Conservation (phyloP, 2,797 vertebrate genomes). For the Manis javanica region DNA sequence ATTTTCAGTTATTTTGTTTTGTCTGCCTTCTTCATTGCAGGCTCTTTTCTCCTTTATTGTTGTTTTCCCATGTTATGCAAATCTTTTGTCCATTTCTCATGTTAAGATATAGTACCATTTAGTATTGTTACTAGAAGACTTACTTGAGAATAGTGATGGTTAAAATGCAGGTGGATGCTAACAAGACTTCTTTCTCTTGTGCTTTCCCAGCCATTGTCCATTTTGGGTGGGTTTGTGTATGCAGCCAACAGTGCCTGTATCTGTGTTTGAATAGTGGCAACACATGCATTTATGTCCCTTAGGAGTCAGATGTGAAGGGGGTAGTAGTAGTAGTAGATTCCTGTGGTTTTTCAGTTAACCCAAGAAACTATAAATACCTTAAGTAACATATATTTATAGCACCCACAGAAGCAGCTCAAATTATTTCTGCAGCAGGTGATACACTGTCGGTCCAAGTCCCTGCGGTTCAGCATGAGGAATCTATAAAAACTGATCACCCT, state of each 20-base stretch:
- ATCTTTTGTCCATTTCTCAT: not conserved
- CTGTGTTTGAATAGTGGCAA: not conserved
- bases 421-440: slow-evolving; percentile 95
- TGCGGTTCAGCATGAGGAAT: slow-evolving; percentile 88
- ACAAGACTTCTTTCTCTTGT: not conserved
- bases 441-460: slow-evolving; percentile 93
- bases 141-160: not conserved
- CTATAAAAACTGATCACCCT: slow-evolving; percentile 75
- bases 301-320: not conserved
- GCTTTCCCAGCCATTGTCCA: not conserved
- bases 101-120: not conserved
- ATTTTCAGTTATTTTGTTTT: slow-evolving; percentile 9
- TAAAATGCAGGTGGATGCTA: not conserved
- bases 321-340: not conserved
- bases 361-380: slow-evolving; percentile 6
- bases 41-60: not conserved
- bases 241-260: not conserved
- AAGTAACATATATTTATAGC: slow-evolving; percentile 81
- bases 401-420: slow-evolving; percentile 93
- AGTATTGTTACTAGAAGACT: not conserved
- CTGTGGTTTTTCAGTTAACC: not conserved
- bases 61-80: not conserved
- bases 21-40: not conserved
- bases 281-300: not conserved
- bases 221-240: not conserved